These are phyloP conservation scores for Heliothis subflexa DNA, from an alignment of 1,140 invertebrate species.

Conservation along the genomic window DNA sequence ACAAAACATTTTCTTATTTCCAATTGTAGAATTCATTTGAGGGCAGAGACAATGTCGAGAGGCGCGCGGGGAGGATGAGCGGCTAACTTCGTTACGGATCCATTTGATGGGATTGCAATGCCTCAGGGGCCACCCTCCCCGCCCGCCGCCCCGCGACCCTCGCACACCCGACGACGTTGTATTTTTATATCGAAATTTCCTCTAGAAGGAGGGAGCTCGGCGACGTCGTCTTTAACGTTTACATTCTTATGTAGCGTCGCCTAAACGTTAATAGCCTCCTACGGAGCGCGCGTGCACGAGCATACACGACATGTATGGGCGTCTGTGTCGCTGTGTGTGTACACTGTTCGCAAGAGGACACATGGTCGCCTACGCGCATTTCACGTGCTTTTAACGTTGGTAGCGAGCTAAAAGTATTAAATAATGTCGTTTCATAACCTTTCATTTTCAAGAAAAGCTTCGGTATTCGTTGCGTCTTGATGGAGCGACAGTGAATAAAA, in stretches of 20 bases:
- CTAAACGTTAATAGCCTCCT: constrained; percentile 82
- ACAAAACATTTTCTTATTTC: constrained; percentile 86
- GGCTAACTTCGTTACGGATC: constrained; percentile 85
- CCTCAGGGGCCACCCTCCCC: constrained; percentile 69
- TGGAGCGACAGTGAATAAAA: constrained; percentile 62
- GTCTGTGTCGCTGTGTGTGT: neutral
- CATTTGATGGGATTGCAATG: constrained; percentile 87
- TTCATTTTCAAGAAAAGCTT: constrained; percentile 71
- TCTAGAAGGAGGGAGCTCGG: constrained; percentile 70
- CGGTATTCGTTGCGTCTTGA: constrained; percentile 58
- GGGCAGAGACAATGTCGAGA: constrained; percentile 84
- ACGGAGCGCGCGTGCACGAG: constrained; percentile 66
- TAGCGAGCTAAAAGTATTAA: constrained; percentile 72
- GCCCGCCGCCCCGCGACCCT: constrained; percentile 66
- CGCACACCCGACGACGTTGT: constrained; percentile 69
- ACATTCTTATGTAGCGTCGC: constrained; percentile 83
- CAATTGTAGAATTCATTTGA: constrained; percentile 86
- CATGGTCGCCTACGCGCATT: constrained; percentile 57
- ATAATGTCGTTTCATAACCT: constrained; percentile 76
- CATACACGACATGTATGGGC: constrained; percentile 47
- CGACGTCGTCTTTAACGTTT: constrained; percentile 80
- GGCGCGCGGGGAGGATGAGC: constrained; percentile 80
- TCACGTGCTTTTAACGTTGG: constrained; percentile 74
- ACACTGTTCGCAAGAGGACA: constrained; percentile 37
- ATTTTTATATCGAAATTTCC: constrained; percentile 77